Conservation (phyloP, 2,888 invertebrate genomes). For the Leptogaster cylindrica region DNA sequence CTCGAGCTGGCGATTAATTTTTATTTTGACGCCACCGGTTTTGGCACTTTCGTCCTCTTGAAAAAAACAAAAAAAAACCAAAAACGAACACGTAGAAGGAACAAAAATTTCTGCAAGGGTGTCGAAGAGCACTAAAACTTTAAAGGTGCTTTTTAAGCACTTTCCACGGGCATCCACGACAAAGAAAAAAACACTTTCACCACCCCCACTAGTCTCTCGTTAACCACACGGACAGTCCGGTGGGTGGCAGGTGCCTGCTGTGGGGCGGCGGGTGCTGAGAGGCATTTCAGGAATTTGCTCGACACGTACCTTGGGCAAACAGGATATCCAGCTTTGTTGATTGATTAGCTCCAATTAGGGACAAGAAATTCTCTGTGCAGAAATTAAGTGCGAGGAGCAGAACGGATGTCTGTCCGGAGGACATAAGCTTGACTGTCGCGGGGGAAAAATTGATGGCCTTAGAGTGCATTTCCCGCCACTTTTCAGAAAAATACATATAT, state of each 20-base stretch:
- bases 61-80: background rate
- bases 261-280: background rate
- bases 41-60: background rate
- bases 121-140: constrained; percentile 4
- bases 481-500: no score
- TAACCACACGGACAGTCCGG: background rate
- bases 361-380: background rate
- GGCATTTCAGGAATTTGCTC: constrained; percentile 9
- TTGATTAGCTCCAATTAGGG: constrained; percentile 37
- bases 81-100: no score
- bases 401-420: no score
- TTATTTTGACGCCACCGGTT: constrained; percentile 30
- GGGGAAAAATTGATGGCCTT: no score
- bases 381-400: background rate
- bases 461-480: no score
- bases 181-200: background rate
- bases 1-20: constrained; percentile 31
- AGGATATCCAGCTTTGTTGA: constrained; percentile 9
- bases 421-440: no score
- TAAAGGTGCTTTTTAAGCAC: constrained; percentile 11
- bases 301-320: constrained; percentile 19
- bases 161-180: constrained; percentile 12
- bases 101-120: no score
- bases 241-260: background rate
- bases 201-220: constrained; percentile 4